Base-by-base conservation (phyloP, 2,797 vertebrate genomes). In the Lycodopsis pacificus region DNA sequence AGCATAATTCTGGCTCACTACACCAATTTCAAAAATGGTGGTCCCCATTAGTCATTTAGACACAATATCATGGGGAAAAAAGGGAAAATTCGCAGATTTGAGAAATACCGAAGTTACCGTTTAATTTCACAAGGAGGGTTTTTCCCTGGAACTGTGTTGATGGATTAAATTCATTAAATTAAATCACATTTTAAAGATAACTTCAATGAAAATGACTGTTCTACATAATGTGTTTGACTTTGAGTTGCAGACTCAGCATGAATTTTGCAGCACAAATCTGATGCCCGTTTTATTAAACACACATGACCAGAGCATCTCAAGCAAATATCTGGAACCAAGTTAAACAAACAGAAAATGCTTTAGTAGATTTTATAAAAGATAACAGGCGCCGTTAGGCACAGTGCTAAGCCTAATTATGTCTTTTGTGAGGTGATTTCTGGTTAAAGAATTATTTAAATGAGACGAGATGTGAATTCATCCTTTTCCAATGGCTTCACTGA, bases 101-200 rank as follows among this genome's bases (percentile, higher is more conserved):
- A 48, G 7, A 48, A 48, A 48, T 19, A 46, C 44, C 17, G 7
- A 46, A 17, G 7, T 46, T 46, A 46, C 17, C 44, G 49, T 61
- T 44, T 56, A 2, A 72, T 66, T 82, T 74, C 20, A 30, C 7
- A 44, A 12, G 27, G 13, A 44, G 13, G 17, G 3, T 38, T 83
- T 70, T 62, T 68, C 15, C 54, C 8, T 67, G 54, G 67, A 69
- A 9, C 34, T 58, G 0, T 19, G n/a, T 51, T 22, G 53, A 71
- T 71, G 57, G 46, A 53, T 73, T 62, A 8, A 22, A 83, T 69
- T 56, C 14, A 80, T 66, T 11, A 38, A n/a, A n/a, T n/a, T n/a
- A n/a, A n/a, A 7, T 34, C 36, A 59, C 20, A 34, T 74, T 79
- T 34, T 58, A 51, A 71, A 68, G 64, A 79, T 69, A 69, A 51